These are phyloP conservation scores for Struthidea cinerea DNA, from an alignment of 2,113 vertebrate genomes.

Conservation along the genomic window DNA sequence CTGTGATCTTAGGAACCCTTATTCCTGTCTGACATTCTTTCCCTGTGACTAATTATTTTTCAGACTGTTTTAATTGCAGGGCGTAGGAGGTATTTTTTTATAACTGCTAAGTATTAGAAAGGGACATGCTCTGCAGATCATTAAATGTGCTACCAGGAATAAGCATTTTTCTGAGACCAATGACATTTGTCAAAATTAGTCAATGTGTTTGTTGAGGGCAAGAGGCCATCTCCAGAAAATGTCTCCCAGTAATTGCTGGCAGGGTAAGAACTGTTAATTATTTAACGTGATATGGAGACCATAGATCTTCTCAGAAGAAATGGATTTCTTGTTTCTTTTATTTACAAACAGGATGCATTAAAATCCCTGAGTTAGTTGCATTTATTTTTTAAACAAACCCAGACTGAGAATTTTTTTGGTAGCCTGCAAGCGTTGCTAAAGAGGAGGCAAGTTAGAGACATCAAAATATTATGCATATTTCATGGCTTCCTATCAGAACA, in stretches of 20 bases:
- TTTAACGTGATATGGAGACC: slow-evolving; percentile 56
- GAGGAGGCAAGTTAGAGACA: background rate
- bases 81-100: slow-evolving; percentile 64
- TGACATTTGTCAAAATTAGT: slow-evolving; percentile 63
- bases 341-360: slow-evolving; percentile 61
- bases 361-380: slow-evolving; percentile 50
- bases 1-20: slow-evolving; percentile 47
- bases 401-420: background rate
- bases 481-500: slow-evolving; percentile 10
- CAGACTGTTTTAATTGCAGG: slow-evolving; percentile 63
- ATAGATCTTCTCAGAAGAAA: slow-evolving; percentile 51
- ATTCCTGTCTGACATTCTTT: slow-evolving; percentile 52
- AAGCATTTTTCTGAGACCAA: slow-evolving; percentile 46
- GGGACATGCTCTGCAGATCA: slow-evolving; percentile 63
- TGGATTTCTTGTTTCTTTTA: background rate
- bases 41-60: slow-evolving; percentile 68
- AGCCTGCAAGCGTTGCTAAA: background rate
- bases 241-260: slow-evolving; percentile 46
- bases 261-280: slow-evolving; percentile 76
- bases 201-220: slow-evolving; percentile 53
- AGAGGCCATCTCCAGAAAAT: slow-evolving; percentile 40
- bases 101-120: slow-evolving; percentile 44
- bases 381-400: slow-evolving; percentile 44
- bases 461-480: slow-evolving; percentile 55
- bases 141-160: slow-evolving; percentile 59